Conservation (phyloP, 1,140 invertebrate species). For the Bombus confusus region DNA sequence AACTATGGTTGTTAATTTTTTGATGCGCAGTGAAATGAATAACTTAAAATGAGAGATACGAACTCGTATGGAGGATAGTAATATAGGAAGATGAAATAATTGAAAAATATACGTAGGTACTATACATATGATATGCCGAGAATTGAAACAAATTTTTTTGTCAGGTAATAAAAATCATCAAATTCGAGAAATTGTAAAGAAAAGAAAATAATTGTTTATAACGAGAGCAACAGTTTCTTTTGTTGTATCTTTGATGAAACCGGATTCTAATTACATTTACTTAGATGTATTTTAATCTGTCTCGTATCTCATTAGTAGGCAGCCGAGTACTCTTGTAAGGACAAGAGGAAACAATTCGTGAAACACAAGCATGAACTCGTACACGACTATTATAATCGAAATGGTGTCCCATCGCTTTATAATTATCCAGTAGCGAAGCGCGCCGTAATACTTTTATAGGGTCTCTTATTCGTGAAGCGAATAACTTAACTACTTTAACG, state of each 20-base stretch:
- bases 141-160: too few relatives aligned
- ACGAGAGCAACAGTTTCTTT: neutral
- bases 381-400: conserved; percentile 53
- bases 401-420: conserved; percentile 23
- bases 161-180: neutral
- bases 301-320: conserved; percentile 45
- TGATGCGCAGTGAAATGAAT: too few relatives aligned
- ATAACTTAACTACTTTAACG: conserved; percentile 57
- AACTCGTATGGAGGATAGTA: too few relatives aligned
- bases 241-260: neutral
- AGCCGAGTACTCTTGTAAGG: conserved; percentile 30
- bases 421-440: conserved; percentile 47
- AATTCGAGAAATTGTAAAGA: neutral
- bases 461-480: conserved; percentile 57
- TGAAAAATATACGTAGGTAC: too few relatives aligned
- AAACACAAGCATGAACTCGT: conserved; percentile 34
- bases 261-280: neutral
- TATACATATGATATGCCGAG: too few relatives aligned
- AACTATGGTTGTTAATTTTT: too few relatives aligned
- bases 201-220: neutral
- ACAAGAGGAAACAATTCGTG: conserved; percentile 51
- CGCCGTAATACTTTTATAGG: conserved; percentile 57
- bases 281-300: too few relatives aligned
- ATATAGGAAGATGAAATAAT: too few relatives aligned
- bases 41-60: too few relatives aligned